Evolutionary conservation across 2,113 vertebrate species (phyloP), one percentile per base, ranked within the genome.

Genomic region (Larimichthys polyactis): DNA sequence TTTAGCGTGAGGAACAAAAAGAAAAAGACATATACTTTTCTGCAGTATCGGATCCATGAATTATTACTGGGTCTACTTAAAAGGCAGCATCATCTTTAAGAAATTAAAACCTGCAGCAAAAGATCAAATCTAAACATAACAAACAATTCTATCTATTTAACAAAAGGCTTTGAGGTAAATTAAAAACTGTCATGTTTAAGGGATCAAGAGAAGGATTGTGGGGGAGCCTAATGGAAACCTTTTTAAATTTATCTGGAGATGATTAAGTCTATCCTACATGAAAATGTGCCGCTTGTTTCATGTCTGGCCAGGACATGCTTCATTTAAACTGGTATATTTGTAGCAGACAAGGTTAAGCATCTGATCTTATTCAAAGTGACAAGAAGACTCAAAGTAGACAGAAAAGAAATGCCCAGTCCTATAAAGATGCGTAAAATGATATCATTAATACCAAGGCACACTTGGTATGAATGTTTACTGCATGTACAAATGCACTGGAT

Each of bases 231-330:
- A 63, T 82, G 69, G 57, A 79, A 86, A 73, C 12, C 10, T 43
- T 78, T 84, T 78, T 2, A 78, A 60, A 67, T 62, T 72, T 57
- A 70, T 87, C 75, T 89, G 76, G 67, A 84, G 65, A 72, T 80
- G 71, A 85, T 90, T 85, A 86, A 57, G 29, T 84, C 79, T 82
- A 78, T 79, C 65, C 68, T 52, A 65, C 44, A 32, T 57, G 71
- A 81, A 44, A 68, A 3, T 85, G 36, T 32, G 57, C 52, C 79
- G 48, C 74, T 69, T 75, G 79, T 83, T 88, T 89, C 72, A 84
- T 83, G 70, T 85, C 73, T 72, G 68, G 82, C 88, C 88, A 90
- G 81, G 78, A 75, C 60, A 79, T 75, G 66, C 74, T 85, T 87
- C 40, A 84, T 86, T 88, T 81, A 66, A 90, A 40, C 54, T 78